Evolutionary conservation across 64 coral and sea anemone species (phyloP).

Genomic region (Stylophora pistillata): DNA sequence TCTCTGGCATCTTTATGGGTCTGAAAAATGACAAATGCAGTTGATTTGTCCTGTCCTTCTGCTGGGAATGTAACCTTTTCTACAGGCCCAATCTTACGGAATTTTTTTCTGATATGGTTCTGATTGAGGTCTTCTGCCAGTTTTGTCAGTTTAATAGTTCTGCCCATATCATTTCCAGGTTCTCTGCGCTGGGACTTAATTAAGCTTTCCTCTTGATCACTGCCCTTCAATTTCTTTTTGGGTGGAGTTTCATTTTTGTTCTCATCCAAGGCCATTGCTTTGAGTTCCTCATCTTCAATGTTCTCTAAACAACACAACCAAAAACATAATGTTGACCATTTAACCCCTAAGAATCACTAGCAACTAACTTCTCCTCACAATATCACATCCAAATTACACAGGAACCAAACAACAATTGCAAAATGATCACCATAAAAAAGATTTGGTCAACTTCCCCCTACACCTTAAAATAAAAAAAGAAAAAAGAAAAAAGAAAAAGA

Average conservation of each 20-base stretch:
- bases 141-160: constrained; percentile 68
- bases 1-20: constrained; percentile 79
- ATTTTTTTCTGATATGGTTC: constrained; percentile 83
- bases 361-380: too few relatives aligned
- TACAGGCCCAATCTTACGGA: constrained; percentile 59
- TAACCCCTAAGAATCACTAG: too few relatives aligned
- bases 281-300: background rate
- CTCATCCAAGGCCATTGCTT: background rate
- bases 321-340: background rate
- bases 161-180: constrained; percentile 58
- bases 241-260: background rate
- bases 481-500: too few relatives aligned
- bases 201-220: constrained; percentile 19
- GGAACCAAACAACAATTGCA: too few relatives aligned
- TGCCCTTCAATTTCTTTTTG: constrained; percentile 24
- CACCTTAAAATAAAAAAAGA: too few relatives aligned
- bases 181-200: constrained; percentile 67
- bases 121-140: constrained; percentile 53
- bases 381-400: too few relatives aligned
- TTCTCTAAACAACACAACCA: constrained; percentile 11
- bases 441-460: too few relatives aligned
- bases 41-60: constrained; percentile 59
- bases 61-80: constrained; percentile 81
- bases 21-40: constrained; percentile 67
- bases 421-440: too few relatives aligned